These are phyloP conservation scores for Thinocorus orbignyianus DNA, from an alignment of 2,113 vertebrate genomes.

Conservation along the genomic window DNA sequence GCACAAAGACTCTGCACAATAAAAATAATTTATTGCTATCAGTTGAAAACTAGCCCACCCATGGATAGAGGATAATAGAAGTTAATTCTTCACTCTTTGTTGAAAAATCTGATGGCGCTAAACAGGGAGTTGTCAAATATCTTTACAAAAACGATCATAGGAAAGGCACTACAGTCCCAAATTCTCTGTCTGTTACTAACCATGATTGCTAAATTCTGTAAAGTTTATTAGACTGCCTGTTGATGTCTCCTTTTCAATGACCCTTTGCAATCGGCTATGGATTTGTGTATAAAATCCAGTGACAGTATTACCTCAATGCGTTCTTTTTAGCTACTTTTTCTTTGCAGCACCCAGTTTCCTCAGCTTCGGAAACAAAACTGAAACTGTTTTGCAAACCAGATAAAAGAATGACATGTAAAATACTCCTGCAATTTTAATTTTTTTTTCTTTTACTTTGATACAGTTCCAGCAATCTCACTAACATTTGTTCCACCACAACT, in stretches of 20 bases:
- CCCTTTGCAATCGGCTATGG: not conserved
- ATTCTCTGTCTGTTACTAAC: not conserved
- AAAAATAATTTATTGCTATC: conserved; percentile 16
- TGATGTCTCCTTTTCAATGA: not conserved
- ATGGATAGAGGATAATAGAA: not conserved
- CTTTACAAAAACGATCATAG: not conserved
- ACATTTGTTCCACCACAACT: not conserved
- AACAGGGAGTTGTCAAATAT: not conserved
- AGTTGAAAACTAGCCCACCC: conserved; percentile 18
- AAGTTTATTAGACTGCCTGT: not conserved
- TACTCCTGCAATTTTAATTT: not conserved
- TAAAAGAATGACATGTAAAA: not conserved
- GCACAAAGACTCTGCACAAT: not conserved
- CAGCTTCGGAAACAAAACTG: not conserved
- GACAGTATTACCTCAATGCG: not conserved
- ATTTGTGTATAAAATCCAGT: not conserved
- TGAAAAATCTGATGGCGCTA: not conserved
- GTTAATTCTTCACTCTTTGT: not conserved
- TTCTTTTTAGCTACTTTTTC: not conserved
- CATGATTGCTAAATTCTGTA: not conserved
- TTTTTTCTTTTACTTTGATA: not conserved
- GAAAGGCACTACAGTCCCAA: not conserved
- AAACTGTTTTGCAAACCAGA: not conserved
- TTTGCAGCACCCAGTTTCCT: not conserved
- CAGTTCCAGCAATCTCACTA: not conserved